Evolutionary conservation across 2,113 vertebrate species (phyloP), one percentile per base, ranked within the genome.

Genomic region (Drymodes brunneopygia): DNA sequence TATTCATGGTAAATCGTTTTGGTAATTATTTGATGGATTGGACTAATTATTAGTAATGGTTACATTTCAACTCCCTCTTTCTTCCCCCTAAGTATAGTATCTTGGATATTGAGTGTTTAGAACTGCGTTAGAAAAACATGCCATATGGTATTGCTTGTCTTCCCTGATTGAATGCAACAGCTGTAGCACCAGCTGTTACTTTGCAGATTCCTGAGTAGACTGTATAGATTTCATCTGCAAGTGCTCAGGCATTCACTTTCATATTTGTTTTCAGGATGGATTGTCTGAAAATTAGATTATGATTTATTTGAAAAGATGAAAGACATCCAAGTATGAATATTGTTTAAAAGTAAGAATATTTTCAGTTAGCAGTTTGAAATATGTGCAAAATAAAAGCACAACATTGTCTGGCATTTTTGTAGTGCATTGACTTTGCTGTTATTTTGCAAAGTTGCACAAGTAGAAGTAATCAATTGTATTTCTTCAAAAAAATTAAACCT

Each of bases 181-280:
- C 96, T 96, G 86, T 36, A 89, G 69, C 53, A 45, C 91, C 96
- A 96, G 91, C 89, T 95, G 95, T 91, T 91, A 72, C 50, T 84
- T 60, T 79, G 51, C 86, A 72, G 87, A 87, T 91, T 96, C 81
- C 79, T 57, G 57, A 82, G 91, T 36, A 89, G 66, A 53, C 44
- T 60, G 27, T 72, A 71, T 51, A 81, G 73, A 82, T 87, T 94
- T 94, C 42, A 35, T 94, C 57, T 91, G 42, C 47, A 81, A 92
- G 61, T 85, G 70, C 57, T 79, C 73, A 81, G 72, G n/a, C 75
- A 53, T 94, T 86, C 65, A 60, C 72, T 78, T 84, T 74, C 57
- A 42, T 71, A 38, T 69, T 91, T 90, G 29, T 75, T 92, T 91
- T 56, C 58, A 53, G 40, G 21, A 18, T 45, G 54, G 67, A 85